These are phyloP conservation scores for Galendromus occidentalis DNA, from an alignment of 1,140 invertebrate genomes.

Conservation along the genomic window DNA sequence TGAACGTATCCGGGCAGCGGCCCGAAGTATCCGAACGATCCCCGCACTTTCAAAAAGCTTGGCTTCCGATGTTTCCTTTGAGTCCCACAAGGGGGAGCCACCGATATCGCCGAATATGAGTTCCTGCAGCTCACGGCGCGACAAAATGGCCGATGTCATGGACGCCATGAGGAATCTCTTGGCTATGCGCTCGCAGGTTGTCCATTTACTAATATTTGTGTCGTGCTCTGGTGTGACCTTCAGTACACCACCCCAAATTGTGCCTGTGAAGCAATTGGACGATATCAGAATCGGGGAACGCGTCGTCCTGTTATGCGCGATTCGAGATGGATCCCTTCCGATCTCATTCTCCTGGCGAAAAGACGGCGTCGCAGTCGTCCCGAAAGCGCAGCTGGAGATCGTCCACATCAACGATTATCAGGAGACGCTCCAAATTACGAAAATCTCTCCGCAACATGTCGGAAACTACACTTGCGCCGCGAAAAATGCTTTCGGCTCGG, in stretches of 20 bases:
- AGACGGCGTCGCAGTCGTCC: background rate
- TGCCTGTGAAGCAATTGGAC: background rate
- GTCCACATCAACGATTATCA: background rate
- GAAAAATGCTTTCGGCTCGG: slow-evolving; percentile 13
- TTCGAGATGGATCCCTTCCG: background rate
- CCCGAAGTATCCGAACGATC: too few relatives aligned
- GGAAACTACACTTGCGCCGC: slow-evolving; percentile 18
- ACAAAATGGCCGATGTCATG: background rate
- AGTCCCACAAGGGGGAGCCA: background rate
- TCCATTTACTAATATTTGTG: too few relatives aligned
- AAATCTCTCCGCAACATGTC: background rate
- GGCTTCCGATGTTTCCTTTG: too few relatives aligned
- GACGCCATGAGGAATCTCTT: background rate
- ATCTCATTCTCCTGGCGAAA: slow-evolving; percentile 4
- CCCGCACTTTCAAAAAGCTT: too few relatives aligned
- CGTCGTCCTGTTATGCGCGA: background rate
- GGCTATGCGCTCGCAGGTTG: too few relatives aligned
- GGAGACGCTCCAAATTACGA: background rate
- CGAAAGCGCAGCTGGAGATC: background rate
- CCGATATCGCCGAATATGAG: background rate
- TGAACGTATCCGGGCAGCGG: too few relatives aligned
- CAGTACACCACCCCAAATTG: background rate
- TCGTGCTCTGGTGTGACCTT: too few relatives aligned
- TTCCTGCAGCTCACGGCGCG: background rate
- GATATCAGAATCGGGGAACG: background rate